Evolutionary conservation across 1,140 invertebrate genomes (phyloP), one percentile per base, ranked within the genome.

Genomic region (Drosophila micromelanica): DNA sequence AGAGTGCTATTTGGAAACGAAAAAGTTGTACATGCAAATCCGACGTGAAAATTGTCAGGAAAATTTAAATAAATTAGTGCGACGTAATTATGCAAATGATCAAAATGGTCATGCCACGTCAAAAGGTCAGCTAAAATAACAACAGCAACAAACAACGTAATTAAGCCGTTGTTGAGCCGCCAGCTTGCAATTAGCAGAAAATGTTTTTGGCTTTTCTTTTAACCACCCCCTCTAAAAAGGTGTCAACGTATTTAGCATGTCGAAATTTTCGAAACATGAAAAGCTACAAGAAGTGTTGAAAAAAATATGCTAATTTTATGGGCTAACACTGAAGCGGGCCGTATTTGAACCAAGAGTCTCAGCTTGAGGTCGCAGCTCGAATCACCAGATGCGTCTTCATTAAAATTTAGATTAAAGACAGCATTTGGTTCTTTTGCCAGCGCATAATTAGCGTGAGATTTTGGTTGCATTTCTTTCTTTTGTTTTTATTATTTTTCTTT

Each of bases 51-150:
- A 78, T 68, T 71, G 54, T 48, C 38, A 59, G 43, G 38, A 49
- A 64, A 77, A 85, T 73, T 64, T 65, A 63, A 57, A 70, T 60
- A 76, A 84, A 84, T 77, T 76, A 73, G 77, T 68, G 65, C 69
- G 56, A 35, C 67, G 69, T 76, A 84, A 89, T 89, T 89, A 89
- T 89, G 84, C 76, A 84, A 89, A 89, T 89, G 65, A 84, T 11
- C 55, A 79, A 56, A 67, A 60, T 48, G 46, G 35, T 13, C 49
- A 52, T 60, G 59, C 27, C 46, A 49, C 43, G 62, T 27, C 74
- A 64, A 87, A 82, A 86, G 82, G 81, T 87, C 76, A 78, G 59
- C 71, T 56, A 43, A 71, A 69, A 76, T 52, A 68, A 68, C 48
- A 71, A 60, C 17, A 68, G 46, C 55, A 65, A 61, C 30, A 71